Base-by-base conservation (phyloP, 2,113 vertebrate species). In the Poecilia latipinna region DNA sequence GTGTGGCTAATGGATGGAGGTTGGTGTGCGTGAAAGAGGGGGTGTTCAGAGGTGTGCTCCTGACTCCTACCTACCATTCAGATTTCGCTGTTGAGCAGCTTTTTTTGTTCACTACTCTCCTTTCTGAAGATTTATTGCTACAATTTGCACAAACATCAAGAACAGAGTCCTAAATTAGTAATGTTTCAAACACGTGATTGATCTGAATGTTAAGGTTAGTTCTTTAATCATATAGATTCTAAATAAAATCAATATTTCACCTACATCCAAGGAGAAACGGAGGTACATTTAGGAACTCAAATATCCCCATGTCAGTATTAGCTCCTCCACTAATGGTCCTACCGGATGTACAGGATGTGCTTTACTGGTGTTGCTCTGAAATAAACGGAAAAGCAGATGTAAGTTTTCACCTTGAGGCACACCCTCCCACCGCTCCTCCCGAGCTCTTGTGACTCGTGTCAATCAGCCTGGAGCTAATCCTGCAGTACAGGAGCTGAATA, bases 1-100 rank as follows among this genome's bases (percentile, higher is more conserved):
- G 88, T 90, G 92, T 93, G 92, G 87, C 89, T 93, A 94, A 94
- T 92, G 91, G 88, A 88, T 82, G 88, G 77, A 82, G 88, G 69
- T 86, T 75, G 88, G 75, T 82, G 78, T 89, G 90, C 87, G 86
- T 84, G 87, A 90, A 88, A 82, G 74, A 85, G 79, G 74, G 78
- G 28, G 10, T 86, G 87, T 73, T 84, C 65, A 85, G 84, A 86
- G 82, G 84, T 85, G 85, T 80, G 79, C 66, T 77, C 67, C 33
- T 22, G 63, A 82, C 65, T 61, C 39, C 73, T 79, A 66, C 72
- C 75, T 79, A 64, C 72, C 70, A 33, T 88, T 87, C 71, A 65
- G 67, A 70, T 60, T 72, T 37, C 19, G 4, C 44, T 65, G 72
- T 31, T 12, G 33, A 61, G 26, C 33, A 61, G 11, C 44, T 75